These are phyloP conservation scores for Laothoe populi DNA, from an alignment of 2,888 invertebrate species.

Conservation along the genomic window DNA sequence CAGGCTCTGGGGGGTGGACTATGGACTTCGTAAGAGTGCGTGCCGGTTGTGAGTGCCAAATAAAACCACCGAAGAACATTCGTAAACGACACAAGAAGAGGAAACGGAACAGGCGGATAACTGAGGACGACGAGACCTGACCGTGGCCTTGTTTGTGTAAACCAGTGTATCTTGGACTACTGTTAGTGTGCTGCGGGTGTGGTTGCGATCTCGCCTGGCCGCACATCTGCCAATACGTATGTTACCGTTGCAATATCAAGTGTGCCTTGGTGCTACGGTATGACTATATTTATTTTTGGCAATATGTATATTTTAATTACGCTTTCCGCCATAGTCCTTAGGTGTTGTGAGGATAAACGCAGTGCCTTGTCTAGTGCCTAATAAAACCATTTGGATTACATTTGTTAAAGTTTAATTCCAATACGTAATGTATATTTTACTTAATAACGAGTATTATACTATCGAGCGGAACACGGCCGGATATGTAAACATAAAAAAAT, in stretches of 20 bases:
- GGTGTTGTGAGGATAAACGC: constrained; percentile 50
- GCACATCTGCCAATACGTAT: constrained; percentile 37
- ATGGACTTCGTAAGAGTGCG: constrained; percentile 93
- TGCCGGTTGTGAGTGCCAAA: constrained; percentile 93
- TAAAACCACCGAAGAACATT: constrained; percentile 84
- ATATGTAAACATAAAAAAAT: not conserved
- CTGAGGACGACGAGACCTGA: constrained; percentile 75
- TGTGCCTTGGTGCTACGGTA: constrained; percentile 37
- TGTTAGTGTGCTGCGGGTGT: constrained; percentile 33
- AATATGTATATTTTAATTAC: constrained; percentile 54
- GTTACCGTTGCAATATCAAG: constrained; percentile 30
- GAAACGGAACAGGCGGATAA: constrained; percentile 63
- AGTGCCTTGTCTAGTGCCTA: constrained; percentile 68
- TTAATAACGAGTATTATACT: constrained; percentile 42
- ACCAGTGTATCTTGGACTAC: constrained; percentile 71
- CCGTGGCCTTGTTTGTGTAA: constrained; percentile 51
- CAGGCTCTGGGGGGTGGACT: constrained; percentile 87
- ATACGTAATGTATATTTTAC: constrained; percentile 36
- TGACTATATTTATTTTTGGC: constrained; percentile 29
- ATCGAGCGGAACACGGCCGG: constrained; percentile 37
- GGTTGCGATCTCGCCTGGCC: not conserved
- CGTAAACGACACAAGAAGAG: constrained; percentile 66
- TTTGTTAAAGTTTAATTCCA: constrained; percentile 43
- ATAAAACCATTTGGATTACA: constrained; percentile 32
- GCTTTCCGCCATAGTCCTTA: constrained; percentile 69